Evolutionary conservation across 2,797 vertebrate species (phyloP).

Genomic region (Rhynchonycteris naso): DNA sequence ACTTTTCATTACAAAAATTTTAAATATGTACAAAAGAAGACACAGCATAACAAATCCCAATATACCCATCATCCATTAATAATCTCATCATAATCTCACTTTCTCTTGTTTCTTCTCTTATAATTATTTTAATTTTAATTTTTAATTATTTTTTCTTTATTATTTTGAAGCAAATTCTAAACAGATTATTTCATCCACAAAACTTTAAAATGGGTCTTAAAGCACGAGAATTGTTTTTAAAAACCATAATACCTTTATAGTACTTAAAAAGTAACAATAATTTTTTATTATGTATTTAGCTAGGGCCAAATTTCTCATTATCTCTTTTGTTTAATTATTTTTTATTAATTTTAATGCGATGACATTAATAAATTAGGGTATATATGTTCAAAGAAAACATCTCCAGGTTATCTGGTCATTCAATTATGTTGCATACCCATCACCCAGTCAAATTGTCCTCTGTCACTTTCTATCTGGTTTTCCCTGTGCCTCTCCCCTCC

Average conservation of each 20-base stretch:
- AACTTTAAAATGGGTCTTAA: neutral
- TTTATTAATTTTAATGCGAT: no score
- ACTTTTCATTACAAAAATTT: neutral
- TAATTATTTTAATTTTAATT: neutral
- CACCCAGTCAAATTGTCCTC: no score
- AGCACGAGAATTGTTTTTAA: neutral
- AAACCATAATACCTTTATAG: neutral
- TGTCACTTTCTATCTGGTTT: no score
- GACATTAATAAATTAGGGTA: no score
- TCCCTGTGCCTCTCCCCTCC: no score
- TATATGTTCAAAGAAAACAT: no score
- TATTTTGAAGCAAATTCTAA: constrained; percentile 21
- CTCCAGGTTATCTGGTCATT: no score
- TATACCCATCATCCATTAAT: neutral
- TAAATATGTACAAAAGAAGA: neutral
- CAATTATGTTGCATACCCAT: no score
- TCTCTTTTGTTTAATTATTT: no score
- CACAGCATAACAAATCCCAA: neutral
- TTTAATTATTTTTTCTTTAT: neutral
- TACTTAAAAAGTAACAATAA: neutral
- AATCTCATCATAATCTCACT: neutral
- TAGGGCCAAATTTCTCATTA: neutral
- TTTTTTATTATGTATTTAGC: neutral
- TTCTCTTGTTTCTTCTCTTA: neutral
- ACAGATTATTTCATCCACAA: neutral